These are phyloP conservation scores for Ancistrus triradiatus DNA, from an alignment of 2,113 vertebrate genomes.

Conservation along the genomic window DNA sequence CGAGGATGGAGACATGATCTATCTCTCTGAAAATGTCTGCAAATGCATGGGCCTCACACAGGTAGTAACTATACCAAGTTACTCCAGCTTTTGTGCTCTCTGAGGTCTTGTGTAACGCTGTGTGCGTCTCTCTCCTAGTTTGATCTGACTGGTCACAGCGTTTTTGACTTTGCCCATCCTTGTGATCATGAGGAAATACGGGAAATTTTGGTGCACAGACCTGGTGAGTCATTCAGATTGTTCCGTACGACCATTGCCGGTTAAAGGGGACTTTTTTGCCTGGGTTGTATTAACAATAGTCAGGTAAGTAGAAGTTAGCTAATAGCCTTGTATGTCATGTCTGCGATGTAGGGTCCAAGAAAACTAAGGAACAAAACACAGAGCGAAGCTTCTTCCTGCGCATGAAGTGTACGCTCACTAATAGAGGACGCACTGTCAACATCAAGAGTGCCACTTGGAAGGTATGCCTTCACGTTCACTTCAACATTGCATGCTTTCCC, in stretches of 20 bases:
- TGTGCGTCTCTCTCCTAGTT: constrained; percentile 69
- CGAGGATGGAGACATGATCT: constrained; percentile 97
- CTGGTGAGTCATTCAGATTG: constrained; percentile 68
- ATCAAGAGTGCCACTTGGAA: constrained; percentile 98
- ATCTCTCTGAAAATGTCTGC: constrained; percentile 95
- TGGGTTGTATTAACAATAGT: neutral
- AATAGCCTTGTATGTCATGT: neutral
- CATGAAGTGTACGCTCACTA: constrained; percentile 98
- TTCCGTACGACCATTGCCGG: too few relatives aligned
- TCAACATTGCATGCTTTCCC: neutral
- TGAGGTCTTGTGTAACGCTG: neutral
- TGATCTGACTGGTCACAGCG: constrained; percentile 94
- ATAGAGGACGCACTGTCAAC: constrained; percentile 94
- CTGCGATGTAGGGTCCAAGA: constrained; percentile 80
- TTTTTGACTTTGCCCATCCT: constrained; percentile 96
- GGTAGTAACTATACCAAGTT: constrained; percentile 58
- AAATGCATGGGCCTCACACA: constrained; percentile 96
- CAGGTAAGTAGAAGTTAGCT: neutral
- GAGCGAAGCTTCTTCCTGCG: constrained; percentile 94
- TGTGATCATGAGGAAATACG: constrained; percentile 97
- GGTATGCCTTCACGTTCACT: constrained; percentile 59
- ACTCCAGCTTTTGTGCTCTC: neutral
- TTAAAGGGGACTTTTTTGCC: neutral
- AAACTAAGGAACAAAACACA: constrained; percentile 86
- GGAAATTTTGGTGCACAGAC: constrained; percentile 93